Evolutionary conservation across 2,888 invertebrate genomes (phyloP).

Genomic region (Campoplex capitator): DNA sequence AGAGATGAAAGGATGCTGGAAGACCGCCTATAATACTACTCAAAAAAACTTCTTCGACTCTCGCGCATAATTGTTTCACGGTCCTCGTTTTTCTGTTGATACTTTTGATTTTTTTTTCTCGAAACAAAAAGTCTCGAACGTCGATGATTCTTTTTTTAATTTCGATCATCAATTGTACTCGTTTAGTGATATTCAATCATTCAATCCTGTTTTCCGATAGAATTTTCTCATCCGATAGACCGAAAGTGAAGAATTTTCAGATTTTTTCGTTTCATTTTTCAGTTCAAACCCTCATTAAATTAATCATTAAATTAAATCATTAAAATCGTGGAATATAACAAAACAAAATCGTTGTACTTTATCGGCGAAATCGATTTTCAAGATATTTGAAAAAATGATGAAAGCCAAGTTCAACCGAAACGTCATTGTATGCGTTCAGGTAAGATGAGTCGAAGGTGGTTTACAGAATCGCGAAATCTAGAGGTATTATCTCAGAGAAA

Average conservation of each 20-base stretch:
- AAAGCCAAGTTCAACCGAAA: neutral
- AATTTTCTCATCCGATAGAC: too few relatives aligned
- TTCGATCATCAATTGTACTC: neutral
- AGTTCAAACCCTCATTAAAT: too few relatives aligned
- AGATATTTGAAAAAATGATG: neutral
- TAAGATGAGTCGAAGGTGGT: neutral
- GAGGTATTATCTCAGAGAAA: constrained; percentile 17
- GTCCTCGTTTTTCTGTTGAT: constrained; percentile 2
- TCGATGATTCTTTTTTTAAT: neutral
- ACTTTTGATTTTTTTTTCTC: neutral
- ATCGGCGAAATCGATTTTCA: too few relatives aligned
- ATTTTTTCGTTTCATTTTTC: too few relatives aligned
- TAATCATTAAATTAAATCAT: too few relatives aligned
- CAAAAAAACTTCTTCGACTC: neutral
- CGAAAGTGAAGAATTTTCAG: too few relatives aligned
- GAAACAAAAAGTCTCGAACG: neutral
- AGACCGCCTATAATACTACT: constrained; percentile 40
- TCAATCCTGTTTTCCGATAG: too few relatives aligned
- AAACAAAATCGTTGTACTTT: too few relatives aligned
- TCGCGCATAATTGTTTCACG: neutral
- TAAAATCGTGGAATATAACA: too few relatives aligned
- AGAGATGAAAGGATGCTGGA: constrained; percentile 47
- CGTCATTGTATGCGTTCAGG: neutral
- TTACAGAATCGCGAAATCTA: constrained; percentile 19
- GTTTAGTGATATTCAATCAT: too few relatives aligned